Percentiles rank a stretch among this genome's conserved stretches.
Conservation (phyloP, 1,140 invertebrate species). For the Gryllus bimaculatus region DNA sequence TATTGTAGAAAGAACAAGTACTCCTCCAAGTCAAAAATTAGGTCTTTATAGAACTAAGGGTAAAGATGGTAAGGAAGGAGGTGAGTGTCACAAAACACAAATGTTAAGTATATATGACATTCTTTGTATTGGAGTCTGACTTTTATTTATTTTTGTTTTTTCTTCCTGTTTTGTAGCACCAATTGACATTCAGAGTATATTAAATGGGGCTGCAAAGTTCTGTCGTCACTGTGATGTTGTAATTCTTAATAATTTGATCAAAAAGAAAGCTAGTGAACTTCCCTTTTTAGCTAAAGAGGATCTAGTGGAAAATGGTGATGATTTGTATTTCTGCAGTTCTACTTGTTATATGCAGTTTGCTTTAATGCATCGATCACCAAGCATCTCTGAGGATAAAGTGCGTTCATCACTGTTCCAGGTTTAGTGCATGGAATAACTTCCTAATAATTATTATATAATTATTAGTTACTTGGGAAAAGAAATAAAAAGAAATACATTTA, state of each 20-base stretch:
- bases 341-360: conserved; percentile 77
- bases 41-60: conserved; percentile 69
- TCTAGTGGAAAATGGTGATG: conserved; percentile 47
- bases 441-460: background rate
- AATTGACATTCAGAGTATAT: conserved; percentile 80
- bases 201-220: conserved; percentile 80
- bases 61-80: conserved; percentile 75
- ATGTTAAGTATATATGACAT: background rate
- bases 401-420: conserved; percentile 7
- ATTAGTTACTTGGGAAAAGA: background rate
- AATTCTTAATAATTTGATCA: conserved; percentile 68
- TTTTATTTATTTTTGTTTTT: background rate
- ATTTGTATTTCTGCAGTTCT: conserved; percentile 73
- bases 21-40: conserved; percentile 68
- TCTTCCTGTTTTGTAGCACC: conserved; percentile 40
- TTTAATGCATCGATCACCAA: conserved; percentile 49
- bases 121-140: background rate
- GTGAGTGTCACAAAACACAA: conserved; percentile 28
- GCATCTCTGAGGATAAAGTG: conserved; percentile 28
- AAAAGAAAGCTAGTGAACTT: conserved; percentile 72
- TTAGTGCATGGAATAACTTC: background rate
- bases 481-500: conserved; percentile 16
- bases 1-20: conserved; percentile 68
- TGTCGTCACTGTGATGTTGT: conserved; percentile 87
- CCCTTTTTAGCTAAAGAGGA: conserved; percentile 60